Conservation (phyloP, 2,113 vertebrate genomes). For the Lepisosteus osseus region DNA sequence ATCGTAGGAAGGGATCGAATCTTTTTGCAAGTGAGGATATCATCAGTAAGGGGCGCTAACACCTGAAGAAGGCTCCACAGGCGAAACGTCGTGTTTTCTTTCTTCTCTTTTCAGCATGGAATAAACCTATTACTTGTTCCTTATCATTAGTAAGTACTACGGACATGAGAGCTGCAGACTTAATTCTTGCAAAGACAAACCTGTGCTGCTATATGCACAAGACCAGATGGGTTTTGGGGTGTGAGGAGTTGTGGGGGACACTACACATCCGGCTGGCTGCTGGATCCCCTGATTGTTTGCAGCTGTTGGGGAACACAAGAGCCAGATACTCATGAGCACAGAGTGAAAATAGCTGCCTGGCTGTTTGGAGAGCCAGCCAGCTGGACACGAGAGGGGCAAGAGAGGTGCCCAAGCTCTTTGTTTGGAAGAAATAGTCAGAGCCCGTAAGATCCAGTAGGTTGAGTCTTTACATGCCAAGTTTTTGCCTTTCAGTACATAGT, state of each 20-base stretch:
- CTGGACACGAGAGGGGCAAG: not conserved
- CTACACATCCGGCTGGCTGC: conserved; percentile 54
- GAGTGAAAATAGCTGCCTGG: conserved; percentile 40
- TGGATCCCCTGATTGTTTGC: conserved; percentile 48
- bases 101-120: too few relatives aligned
- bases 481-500: too few relatives aligned
- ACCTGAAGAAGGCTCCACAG: too few relatives aligned
- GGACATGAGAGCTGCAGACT: not conserved
- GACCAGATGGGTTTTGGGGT: conserved; percentile 1
- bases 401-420: not conserved
- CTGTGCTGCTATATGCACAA: conserved; percentile 5
- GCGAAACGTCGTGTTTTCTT: too few relatives aligned
- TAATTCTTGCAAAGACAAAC: not conserved
- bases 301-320: conserved; percentile 50
- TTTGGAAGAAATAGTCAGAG: not conserved
- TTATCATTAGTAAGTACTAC: too few relatives aligned
- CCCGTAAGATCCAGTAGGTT: not conserved
- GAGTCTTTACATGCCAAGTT: not conserved
- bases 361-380: not conserved
- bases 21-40: not conserved
- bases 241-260: conserved; percentile 31
- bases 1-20: conserved; percentile 39
- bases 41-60: not conserved
- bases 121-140: too few relatives aligned
- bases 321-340: conserved; percentile 37